Conservation (phyloP, 2,888 invertebrate species). For the Andrena bucephala region DNA sequence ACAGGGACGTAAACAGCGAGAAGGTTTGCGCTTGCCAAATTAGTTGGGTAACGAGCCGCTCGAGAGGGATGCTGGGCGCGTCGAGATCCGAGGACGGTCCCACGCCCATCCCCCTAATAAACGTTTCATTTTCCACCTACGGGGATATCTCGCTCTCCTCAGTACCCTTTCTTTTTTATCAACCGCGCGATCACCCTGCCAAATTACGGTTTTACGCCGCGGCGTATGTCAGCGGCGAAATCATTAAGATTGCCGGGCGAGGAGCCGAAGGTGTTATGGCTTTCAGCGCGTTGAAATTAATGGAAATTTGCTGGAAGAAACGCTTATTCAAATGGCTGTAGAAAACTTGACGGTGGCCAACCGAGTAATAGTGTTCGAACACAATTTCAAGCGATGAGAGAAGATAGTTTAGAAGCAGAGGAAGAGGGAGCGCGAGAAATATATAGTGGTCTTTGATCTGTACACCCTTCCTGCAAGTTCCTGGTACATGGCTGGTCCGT, state of each 20-base stretch:
- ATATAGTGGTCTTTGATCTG: conserved; percentile 63
- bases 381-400: conserved; percentile 60
- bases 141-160: not conserved
- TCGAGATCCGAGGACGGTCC: not conserved
- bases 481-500: conserved; percentile 67
- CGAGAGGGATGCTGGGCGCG: not conserved
- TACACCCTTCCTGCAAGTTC: conserved; percentile 67
- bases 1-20: conserved; percentile 36
- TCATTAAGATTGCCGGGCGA: not conserved
- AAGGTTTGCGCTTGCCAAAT: conserved; percentile 51
- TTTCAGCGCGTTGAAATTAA: conserved; percentile 39
- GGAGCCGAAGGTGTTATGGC: conserved; percentile 21
- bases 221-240: conserved; percentile 18
- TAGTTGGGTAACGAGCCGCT: conserved; percentile 21
- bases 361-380: conserved; percentile 51
- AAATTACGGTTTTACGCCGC: conserved; percentile 10
- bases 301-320: conserved; percentile 50
- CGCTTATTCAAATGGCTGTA: conserved; percentile 40
- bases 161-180: not conserved
- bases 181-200: not conserved
- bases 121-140: conserved; percentile 23
- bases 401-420: conserved; percentile 25
- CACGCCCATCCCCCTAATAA: conserved; percentile 23
- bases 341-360: conserved; percentile 58
- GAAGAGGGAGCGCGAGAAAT: conserved; percentile 40